Conservation (phyloP, 1,140 invertebrate genomes). For the Microplitis mediator region DNA sequence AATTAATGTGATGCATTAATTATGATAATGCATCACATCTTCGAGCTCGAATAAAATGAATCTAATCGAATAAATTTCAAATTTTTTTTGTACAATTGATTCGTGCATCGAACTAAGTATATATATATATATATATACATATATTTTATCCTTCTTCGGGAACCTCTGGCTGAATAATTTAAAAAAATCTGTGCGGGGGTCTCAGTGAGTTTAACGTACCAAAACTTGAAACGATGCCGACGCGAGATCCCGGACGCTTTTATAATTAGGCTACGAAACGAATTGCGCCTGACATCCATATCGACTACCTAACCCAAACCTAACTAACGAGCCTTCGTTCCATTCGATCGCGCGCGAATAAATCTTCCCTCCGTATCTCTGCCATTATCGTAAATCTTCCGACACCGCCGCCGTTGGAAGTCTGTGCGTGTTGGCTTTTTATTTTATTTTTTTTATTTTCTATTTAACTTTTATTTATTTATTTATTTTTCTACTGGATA, state of each 20-base stretch:
- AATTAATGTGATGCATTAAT: conserved; percentile 24
- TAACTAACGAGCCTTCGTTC: conserved; percentile 56
- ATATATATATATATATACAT: neutral
- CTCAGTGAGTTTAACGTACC: conserved; percentile 9
- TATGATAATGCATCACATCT: conserved; percentile 16
- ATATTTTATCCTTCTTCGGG: conserved; percentile 6
- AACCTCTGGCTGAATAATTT: conserved; percentile 30
- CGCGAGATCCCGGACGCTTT: conserved; percentile 41
- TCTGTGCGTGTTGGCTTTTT: conserved; percentile 23
- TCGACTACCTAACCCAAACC: conserved; percentile 56
- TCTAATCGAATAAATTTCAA: conserved; percentile 41
- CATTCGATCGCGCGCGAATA: conserved; percentile 42
- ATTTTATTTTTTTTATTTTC: conserved; percentile 10
- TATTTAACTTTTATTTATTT: conserved; percentile 12
- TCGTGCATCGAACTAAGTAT: neutral
- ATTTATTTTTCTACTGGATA: conserved; percentile 10
- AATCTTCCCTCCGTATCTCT: conserved; percentile 43
- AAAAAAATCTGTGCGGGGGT: conserved; percentile 42
- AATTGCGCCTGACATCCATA: conserved; percentile 56
- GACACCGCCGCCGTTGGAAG: conserved; percentile 38
- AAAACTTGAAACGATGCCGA: conserved; percentile 20
- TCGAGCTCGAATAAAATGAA: conserved; percentile 21
- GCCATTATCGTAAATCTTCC: conserved; percentile 50
- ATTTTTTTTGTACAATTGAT: conserved; percentile 32
- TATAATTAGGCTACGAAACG: conserved; percentile 60